phyloP scores from a whole-genome alignment of 2,113 vertebrate genomes.

The Microcebus griseorufus region DNA sequence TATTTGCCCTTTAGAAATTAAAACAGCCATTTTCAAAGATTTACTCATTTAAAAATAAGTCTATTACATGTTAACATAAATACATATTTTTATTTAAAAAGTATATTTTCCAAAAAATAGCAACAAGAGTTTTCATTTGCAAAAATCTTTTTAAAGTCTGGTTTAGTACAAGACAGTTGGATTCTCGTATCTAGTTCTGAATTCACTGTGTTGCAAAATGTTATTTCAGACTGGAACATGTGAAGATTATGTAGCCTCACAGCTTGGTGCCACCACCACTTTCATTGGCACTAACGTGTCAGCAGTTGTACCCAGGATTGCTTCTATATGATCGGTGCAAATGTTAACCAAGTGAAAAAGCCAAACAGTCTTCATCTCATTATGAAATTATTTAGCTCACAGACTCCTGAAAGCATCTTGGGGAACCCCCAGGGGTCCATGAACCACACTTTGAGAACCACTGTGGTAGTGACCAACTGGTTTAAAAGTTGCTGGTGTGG shows the following conservation, averaged over 20 bases:
- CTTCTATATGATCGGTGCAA: too few relatives aligned
- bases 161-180: neutral
- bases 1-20: neutral
- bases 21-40: neutral
- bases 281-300: rapidly evolving
- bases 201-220: neutral
- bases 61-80: neutral
- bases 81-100: neutral
- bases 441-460: neutral
- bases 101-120: neutral
- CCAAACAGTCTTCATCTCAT: rapidly evolving
- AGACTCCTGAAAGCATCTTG: neutral
- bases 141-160: neutral
- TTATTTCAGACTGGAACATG: neutral
- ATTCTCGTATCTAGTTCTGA: rapidly evolving
- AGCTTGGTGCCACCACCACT: neutral
- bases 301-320: neutral
- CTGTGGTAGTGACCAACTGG: neutral
- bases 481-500: too few relatives aligned
- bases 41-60: neutral
- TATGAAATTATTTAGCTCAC: neutral
- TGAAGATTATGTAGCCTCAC: rapidly evolving
- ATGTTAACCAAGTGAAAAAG: too few relatives aligned
- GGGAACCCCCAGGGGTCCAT: neutral
- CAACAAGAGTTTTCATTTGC: neutral